A percentile compares a stretch with the other conserved stretches of the same genome.
Conservation (phyloP, 2,888 invertebrate species). For the Netelia melanura region DNA sequence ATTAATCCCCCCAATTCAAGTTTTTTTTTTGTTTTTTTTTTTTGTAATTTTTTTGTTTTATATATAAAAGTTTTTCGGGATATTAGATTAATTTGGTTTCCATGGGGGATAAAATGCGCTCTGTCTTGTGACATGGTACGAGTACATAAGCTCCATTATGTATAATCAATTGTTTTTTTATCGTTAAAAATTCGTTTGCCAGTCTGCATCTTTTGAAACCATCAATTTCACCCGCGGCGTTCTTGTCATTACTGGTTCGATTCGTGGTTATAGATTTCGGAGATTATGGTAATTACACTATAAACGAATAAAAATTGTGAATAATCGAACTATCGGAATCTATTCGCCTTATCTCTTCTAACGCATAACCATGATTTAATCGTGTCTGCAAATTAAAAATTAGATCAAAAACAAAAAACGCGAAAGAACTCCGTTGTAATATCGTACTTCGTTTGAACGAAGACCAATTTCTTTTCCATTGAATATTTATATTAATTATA, state of each 20-base stretch:
- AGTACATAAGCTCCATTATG: constrained; percentile 73
- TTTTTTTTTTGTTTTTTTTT: constrained; percentile 70
- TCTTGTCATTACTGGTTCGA: constrained; percentile 3
- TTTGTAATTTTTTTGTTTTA: constrained; percentile 66
- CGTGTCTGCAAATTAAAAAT: constrained; percentile 45
- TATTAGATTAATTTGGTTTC: constrained; percentile 73
- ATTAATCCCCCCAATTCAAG: constrained; percentile 67
- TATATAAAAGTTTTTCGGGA: constrained; percentile 76
- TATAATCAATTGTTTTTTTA: constrained; percentile 52
- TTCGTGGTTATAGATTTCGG: constrained; percentile 46
- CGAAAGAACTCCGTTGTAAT: constrained; percentile 12
- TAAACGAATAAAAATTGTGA: constrained; percentile 65
- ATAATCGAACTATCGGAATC: constrained; percentile 56
- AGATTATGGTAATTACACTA: constrained; percentile 64
- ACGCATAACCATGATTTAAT: constrained; percentile 32
- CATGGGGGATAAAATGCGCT: constrained; percentile 73
- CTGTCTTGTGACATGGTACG: constrained; percentile 66
- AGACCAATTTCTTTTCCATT: constrained; percentile 45
- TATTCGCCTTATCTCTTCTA: constrained; percentile 36
- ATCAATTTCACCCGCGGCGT: constrained; percentile 37
- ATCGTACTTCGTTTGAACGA: constrained; percentile 41
- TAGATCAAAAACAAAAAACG: constrained; percentile 11
- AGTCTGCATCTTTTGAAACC: constrained; percentile 39
- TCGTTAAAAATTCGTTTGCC: constrained; percentile 61
- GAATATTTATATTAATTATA: constrained; percentile 66